These are phyloP conservation scores for Xenus cinereus DNA, from an alignment of 2,113 vertebrate species.

Conservation along the genomic window DNA sequence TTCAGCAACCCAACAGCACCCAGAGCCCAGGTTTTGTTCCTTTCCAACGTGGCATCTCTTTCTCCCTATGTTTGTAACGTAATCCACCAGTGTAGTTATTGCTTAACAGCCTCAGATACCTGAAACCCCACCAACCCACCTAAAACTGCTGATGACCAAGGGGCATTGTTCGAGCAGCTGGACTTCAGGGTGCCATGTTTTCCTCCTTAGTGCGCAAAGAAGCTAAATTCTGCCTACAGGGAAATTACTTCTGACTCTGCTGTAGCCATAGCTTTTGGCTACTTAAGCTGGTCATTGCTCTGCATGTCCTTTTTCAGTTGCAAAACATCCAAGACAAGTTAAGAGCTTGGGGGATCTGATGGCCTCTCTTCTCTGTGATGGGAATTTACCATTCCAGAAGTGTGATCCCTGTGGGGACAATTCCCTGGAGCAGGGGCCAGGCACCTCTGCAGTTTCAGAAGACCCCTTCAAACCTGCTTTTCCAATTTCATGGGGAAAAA, in stretches of 20 bases:
- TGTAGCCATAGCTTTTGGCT: not conserved
- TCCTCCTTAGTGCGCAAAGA: not conserved
- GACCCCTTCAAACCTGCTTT: not conserved
- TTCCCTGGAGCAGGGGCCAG: not conserved
- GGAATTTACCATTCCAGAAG: not conserved
- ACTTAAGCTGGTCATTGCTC: not conserved
- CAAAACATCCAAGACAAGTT: not conserved
- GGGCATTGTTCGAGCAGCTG: not conserved
- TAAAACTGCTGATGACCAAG: not conserved
- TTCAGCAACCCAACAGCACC: not conserved
- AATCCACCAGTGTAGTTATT: not conserved
- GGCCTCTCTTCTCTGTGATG: not conserved
- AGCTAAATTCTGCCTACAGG: not conserved
- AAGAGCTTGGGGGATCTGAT: not conserved
- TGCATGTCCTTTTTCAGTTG: not conserved
- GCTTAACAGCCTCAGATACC: not conserved
- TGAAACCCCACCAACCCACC: not conserved
- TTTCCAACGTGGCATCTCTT: accelerated
- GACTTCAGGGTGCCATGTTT: not conserved
- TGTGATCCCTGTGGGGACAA: not conserved
- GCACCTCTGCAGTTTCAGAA: not conserved
- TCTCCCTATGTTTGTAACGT: not conserved
- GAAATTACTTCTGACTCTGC: not conserved
- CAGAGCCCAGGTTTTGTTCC: not conserved
- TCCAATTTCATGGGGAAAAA: not conserved